Base-by-base conservation (phyloP, 1,140 invertebrate species). In the Cylas formicarius region DNA sequence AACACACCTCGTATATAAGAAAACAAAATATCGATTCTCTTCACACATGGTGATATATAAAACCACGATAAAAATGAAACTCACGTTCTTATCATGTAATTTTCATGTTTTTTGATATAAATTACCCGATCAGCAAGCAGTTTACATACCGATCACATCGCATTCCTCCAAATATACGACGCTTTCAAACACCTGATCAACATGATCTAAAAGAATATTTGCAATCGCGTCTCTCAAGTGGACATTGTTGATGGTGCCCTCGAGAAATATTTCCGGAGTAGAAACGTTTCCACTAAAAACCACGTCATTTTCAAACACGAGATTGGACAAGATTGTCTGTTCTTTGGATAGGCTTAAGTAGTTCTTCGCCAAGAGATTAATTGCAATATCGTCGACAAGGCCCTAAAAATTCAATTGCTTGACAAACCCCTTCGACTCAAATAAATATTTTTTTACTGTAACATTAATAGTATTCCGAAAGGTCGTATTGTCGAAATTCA, bases 341-440 rank as follows among this genome's bases (percentile, higher is more conserved):
- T 58, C 26, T 48, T 50, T 55, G 0, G 55, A 52, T 50, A 60
- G 63, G 29, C 62, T 66, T 11, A 66, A 57, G 42, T 66, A 66
- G 23, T 64, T 63, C 26, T 61, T 23, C 10, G 43, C 14, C 13
- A 66, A 29, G 17, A 38, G 32, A 3, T 48, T 27, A 14, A 63
- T 16, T 19, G 57, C 52, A 2, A 55, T 38, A 14, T 43, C 55
- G 37, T 61, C 51, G 6, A 66, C 38, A 29, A 39, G 48, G 27
- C 58, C 61, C 55, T 62, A 20, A 16, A 58, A 57, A 41, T 11
- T 31, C 13, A 31, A 23, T 27, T 24, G 5, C n/a, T 39, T 9
- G 16, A 5, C 6, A 21, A 39, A n/a, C 10, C 11, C 17, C 21
- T 27, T 8, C n/a, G 26, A 26, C 13, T 37, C n/a, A 19, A 3